Evolutionary conservation across 2,888 invertebrate species (phyloP), one percentile per base, ranked within the genome.

Genomic region (Argyresthia goedartella): DNA sequence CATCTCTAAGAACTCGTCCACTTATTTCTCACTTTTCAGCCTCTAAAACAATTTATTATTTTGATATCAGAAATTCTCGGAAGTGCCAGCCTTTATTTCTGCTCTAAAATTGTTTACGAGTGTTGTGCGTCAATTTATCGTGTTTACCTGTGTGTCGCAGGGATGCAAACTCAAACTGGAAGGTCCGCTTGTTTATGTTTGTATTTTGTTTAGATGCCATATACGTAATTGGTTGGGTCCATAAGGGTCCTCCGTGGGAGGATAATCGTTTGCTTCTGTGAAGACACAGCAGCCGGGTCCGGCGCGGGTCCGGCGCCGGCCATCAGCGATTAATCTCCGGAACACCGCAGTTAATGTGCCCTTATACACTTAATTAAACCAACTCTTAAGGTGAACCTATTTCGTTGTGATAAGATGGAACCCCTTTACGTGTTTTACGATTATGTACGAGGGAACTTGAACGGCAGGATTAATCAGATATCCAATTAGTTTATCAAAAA

Each of bases 331-430:
- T 59, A 58, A 55, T 56, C 59, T 62, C 53, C 54, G 57, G 58
- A 62, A 25, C 25, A 53, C 56, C 56, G 59, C 63, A 59, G 59
- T 66, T 64, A 64, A 65, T 59, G 57, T 65, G 64, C 65, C 66
- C 67, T 69, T 67, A 64, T 70, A 63, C 69, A 66, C 65, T 67
- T 73, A 71, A 73, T 73, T 71, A 71, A 71, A 73, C 69, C 65
- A 65, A 64, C 67, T 67, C 68, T 69, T 64, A 65, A 69, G 68
- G 67, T 70, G 66, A 72, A 71, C 66, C 68, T 63, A 66, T 67
- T 69, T 14, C 8, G 46, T 14, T 46, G 46, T 59, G 59, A 62
- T 65, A 64, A 60, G 60, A 60, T 7, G 46, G 39, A 50, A 60
- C 59, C 61, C n/a, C 61, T 64, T 63, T 59, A 58, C 57, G 60